Conservation (phyloP, 1,140 invertebrate genomes). For the Drosophila melanica region DNA sequence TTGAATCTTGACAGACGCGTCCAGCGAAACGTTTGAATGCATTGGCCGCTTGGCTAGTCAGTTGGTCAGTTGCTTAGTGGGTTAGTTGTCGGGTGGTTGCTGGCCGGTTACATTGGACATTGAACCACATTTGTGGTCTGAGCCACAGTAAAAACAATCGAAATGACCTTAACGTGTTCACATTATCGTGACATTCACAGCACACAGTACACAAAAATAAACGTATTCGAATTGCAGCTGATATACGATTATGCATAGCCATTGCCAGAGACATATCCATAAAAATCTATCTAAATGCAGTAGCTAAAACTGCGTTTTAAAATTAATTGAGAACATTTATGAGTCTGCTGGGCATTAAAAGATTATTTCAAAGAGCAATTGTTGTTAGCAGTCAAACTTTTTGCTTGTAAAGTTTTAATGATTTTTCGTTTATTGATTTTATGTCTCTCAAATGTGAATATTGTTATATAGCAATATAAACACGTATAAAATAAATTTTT, state of each 20-base stretch:
- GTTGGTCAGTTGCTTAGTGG: conserved; percentile 50
- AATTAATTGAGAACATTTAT: conserved; percentile 13
- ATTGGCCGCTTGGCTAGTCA: conserved; percentile 41
- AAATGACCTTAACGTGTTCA: conserved; percentile 58
- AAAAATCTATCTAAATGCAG: conserved; percentile 21
- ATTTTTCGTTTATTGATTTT: not conserved
- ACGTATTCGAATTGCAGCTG: conserved; percentile 22
- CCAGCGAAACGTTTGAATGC: conserved; percentile 66
- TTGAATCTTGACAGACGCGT: conserved; percentile 41
- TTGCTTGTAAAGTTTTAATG: not conserved
- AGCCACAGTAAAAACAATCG: conserved; percentile 24
- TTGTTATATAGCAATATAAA: too few species aligned
- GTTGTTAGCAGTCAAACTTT: too few species aligned
- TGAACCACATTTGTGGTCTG: conserved; percentile 66
- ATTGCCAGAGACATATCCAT: conserved; percentile 6
- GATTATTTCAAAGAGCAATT: too few species aligned
- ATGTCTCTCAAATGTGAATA: too few species aligned
- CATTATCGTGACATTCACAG: conserved; percentile 54
- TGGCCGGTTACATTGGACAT: conserved; percentile 65
- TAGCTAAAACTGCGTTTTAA: conserved; percentile 4
- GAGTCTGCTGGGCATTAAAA: conserved; percentile 6
- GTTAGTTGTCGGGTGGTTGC: conserved; percentile 10
- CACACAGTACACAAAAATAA: conserved; percentile 13
- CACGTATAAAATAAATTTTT: too few species aligned
- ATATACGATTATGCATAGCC: conserved; percentile 19